Percentiles rank a stretch among this genome's conserved stretches.
phyloP scores from a whole-genome alignment of 2,797 vertebrate genomes.

The Mormyrops boulengeri region DNA sequence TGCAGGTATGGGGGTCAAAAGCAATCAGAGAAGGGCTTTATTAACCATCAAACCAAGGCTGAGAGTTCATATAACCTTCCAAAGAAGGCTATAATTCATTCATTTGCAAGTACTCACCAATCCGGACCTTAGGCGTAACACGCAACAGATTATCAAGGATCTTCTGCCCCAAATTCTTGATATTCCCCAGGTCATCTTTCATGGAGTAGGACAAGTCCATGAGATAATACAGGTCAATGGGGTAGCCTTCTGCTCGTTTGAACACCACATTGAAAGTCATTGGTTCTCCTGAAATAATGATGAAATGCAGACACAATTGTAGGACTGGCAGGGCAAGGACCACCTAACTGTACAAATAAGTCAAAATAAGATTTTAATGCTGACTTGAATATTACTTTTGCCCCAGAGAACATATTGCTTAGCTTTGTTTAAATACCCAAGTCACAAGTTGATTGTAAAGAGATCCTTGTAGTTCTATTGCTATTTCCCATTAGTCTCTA shows the following conservation, averaged over 20 bases:
- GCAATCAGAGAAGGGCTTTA: neutral
- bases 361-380: neutral
- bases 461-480: neutral
- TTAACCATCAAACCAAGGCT: neutral
- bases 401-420: neutral
- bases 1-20: constrained; percentile 27
- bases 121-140: constrained; percentile 40
- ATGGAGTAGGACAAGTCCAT: constrained; percentile 76
- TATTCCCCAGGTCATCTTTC: constrained; percentile 67
- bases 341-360: neutral
- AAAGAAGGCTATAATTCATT: neutral
- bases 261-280: constrained; percentile 53
- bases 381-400: neutral
- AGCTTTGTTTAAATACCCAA: neutral
- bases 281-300: constrained; percentile 50
- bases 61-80: neutral
- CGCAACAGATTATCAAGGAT: constrained; percentile 51
- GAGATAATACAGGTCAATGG: constrained; percentile 72
- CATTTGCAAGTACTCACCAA: neutral
- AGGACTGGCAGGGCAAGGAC: neutral
- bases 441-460: neutral
- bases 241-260: constrained; percentile 61
- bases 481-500: neutral
- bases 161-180: constrained; percentile 61
- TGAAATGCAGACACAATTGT: neutral